Evolutionary conservation across 2,797 vertebrate genomes (phyloP).

Genomic region (Coendou prehensilis): DNA sequence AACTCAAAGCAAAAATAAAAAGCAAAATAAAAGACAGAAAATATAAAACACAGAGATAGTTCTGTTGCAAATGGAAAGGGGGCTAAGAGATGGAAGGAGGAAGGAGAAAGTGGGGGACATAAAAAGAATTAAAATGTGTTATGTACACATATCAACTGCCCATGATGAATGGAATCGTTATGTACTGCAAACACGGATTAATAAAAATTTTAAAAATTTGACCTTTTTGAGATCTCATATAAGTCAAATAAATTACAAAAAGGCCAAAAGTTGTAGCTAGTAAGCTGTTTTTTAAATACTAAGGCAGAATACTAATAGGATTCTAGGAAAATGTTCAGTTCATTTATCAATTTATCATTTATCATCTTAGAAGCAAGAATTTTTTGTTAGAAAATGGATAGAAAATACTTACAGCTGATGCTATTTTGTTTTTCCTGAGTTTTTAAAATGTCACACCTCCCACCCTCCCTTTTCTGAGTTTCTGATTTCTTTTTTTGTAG

Average conservation of each 20-base stretch:
- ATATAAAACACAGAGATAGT: not conserved
- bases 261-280: not conserved
- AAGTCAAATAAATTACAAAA: slow-evolving; percentile 22
- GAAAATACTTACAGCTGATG: not conserved
- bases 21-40: not conserved
- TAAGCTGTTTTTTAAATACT: not conserved
- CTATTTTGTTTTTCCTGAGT: slow-evolving; percentile 33
- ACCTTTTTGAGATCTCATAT: slow-evolving; percentile 22
- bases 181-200: not conserved
- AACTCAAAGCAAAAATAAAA: not conserved
- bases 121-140: not conserved
- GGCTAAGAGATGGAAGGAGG: not conserved
- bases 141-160: not conserved
- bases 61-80: not conserved
- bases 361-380: not conserved
- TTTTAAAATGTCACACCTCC: not conserved
- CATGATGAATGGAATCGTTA: not conserved
- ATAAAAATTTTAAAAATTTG: not conserved
- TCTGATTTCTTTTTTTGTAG: not conserved
- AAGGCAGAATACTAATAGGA: slow-evolving; percentile 21
- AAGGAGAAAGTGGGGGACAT: not conserved
- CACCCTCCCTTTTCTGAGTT: not conserved
- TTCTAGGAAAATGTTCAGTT: slow-evolving; percentile 40
- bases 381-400: slow-evolving; percentile 44
- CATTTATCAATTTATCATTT: slow-evolving; percentile 50